Conservation (phyloP, 2,113 vertebrate genomes). For the Oxyura jamaicensis region DNA sequence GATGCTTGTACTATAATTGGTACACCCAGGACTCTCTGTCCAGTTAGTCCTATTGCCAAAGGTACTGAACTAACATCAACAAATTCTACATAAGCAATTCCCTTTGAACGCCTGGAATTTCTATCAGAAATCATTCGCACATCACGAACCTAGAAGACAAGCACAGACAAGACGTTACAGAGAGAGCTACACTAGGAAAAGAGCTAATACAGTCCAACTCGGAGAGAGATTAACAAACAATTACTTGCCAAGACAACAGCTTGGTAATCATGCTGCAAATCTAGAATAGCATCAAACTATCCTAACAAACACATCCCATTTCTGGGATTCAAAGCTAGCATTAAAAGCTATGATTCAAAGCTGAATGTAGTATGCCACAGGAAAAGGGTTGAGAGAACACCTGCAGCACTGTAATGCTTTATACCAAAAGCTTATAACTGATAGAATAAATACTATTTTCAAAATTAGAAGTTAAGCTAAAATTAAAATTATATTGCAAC, state of each 20-base stretch:
- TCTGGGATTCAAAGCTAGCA: not conserved
- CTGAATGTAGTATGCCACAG: not conserved
- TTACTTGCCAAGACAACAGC: not conserved
- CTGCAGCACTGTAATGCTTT: not conserved
- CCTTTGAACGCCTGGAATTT: slow-evolving; percentile 96
- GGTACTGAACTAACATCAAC: slow-evolving; percentile 95
- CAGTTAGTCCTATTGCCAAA: slow-evolving; percentile 94
- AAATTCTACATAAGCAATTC: slow-evolving; percentile 97
- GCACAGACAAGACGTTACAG: not conserved
- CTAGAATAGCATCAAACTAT: not conserved
- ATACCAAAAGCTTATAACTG: not conserved
- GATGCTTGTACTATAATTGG: slow-evolving; percentile 98
- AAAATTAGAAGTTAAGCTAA: not conserved
- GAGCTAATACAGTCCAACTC: not conserved
- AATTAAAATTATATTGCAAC: not conserved
- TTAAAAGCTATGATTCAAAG: not conserved
- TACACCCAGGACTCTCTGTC: slow-evolving; percentile 94
- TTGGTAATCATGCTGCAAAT: not conserved
- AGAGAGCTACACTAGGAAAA: not conserved
- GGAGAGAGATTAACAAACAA: not conserved
- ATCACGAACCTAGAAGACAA: slow-evolving; percentile 87
- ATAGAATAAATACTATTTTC: not conserved
- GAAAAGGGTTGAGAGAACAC: not conserved
- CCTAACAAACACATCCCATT: not conserved
- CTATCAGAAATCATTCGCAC: slow-evolving; percentile 98